A percentile compares a stretch with the other conserved stretches of the same genome.
phyloP scores from a whole-genome alignment of 2,797 vertebrate genomes.

The Enteromius anoplus region DNA sequence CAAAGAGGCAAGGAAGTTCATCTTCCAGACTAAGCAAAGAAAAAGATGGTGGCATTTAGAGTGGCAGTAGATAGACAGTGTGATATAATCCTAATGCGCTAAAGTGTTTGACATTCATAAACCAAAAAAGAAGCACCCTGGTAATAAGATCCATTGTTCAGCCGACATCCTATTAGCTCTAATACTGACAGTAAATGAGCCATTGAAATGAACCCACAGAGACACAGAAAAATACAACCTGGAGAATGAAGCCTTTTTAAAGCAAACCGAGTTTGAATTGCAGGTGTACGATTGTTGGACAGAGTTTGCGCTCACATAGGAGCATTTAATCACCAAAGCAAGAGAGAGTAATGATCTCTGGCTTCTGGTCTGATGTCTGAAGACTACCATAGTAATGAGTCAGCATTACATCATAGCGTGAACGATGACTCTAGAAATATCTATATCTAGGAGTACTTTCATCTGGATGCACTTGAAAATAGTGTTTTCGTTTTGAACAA shows the following conservation, averaged over 20 bases:
- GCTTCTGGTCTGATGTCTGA: neutral
- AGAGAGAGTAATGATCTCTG: slow-evolving; percentile 13
- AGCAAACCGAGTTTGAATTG: slow-evolving; percentile 1
- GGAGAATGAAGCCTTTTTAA: slow-evolving; percentile 18
- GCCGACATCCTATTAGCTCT: slow-evolving; percentile 39
- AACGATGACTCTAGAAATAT: neutral
- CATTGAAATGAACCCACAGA: slow-evolving; percentile 52
- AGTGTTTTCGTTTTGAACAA: neutral
- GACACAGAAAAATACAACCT: slow-evolving; percentile 37
- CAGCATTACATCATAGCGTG: neutral
- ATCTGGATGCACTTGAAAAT: neutral
- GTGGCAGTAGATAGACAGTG: neutral
- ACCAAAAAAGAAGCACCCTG: neutral
- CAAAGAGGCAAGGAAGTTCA: neutral
- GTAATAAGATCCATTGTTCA: slow-evolving; percentile 29
- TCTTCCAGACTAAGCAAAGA: neutral
- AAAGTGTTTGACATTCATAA: slow-evolving; percentile 27
- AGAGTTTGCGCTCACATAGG: neutral
- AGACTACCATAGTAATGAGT: neutral
- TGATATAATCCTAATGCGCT: slow-evolving; percentile 9
- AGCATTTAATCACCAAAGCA: slow-evolving; percentile 6
- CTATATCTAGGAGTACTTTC: neutral
- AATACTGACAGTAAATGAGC: slow-evolving; percentile 55
- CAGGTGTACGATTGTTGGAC: neutral
- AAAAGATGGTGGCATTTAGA: slow-evolving; percentile 20